Percentiles rank a stretch among this genome's conserved stretches.
Conservation (phyloP, 1,140 invertebrate species). For the Neotoxoptera formosana region DNA sequence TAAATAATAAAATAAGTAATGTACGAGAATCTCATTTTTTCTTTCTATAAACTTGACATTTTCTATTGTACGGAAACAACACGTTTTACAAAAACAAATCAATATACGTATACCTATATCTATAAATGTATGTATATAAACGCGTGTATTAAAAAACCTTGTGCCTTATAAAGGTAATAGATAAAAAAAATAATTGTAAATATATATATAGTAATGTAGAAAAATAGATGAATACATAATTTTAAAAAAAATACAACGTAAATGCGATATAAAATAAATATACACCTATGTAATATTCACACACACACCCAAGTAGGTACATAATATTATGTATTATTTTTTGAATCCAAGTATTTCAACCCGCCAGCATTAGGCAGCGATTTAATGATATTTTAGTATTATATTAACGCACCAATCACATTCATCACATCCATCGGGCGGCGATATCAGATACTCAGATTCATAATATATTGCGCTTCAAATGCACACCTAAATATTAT, state of each 20-base stretch:
- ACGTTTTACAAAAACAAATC: background rate
- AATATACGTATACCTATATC: background rate
- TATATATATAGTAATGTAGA: background rate
- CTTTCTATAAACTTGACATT: background rate
- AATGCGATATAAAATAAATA: background rate
- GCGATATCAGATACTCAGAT: background rate
- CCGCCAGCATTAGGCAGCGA: background rate
- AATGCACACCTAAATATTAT: background rate
- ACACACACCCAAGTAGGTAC: background rate
- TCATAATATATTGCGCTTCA: slow-evolving; percentile 43
- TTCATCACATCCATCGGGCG: background rate
- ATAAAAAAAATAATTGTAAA: background rate
- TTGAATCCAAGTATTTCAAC: slow-evolving; percentile 17
- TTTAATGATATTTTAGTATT: background rate
- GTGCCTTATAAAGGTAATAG: background rate
- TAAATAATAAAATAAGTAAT: background rate
- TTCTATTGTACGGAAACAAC: background rate
- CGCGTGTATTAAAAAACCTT: background rate
- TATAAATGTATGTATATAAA: background rate
- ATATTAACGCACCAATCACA: background rate
- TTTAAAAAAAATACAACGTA: background rate
- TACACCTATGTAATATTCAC: background rate
- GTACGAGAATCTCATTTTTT: background rate
- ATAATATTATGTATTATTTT: background rate
- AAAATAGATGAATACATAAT: slow-evolving; percentile 6